These are phyloP conservation scores for Steinernema hermaphroditum DNA, from an alignment of 2,888 invertebrate species.

Conservation along the genomic window DNA sequence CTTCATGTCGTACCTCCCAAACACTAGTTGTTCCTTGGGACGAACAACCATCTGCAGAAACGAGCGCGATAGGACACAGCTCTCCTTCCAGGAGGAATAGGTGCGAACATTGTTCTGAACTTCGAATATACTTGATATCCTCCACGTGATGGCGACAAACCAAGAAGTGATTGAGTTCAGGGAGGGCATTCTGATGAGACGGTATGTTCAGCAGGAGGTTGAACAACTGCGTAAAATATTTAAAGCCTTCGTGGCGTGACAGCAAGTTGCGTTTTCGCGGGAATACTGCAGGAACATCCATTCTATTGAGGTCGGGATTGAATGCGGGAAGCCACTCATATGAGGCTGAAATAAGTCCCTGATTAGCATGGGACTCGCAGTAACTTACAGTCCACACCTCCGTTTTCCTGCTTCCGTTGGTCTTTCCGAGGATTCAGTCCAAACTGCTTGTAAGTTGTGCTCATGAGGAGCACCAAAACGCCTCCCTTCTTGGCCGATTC, in stretches of 20 bases:
- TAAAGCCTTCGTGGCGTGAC: slow-evolving; percentile 34
- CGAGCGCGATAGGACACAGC: slow-evolving; percentile 86
- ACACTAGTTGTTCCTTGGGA: not conserved
- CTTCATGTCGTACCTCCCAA: not conserved
- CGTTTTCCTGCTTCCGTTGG: not conserved
- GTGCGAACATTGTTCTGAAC: slow-evolving; percentile 37
- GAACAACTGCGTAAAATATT: slow-evolving; percentile 33
- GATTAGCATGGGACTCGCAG: not conserved
- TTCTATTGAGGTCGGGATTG: slow-evolving; percentile 92
- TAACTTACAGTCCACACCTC: not conserved
- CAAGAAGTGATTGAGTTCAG: not conserved
- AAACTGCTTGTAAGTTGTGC: not conserved
- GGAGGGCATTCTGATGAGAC: not conserved
- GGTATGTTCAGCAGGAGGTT: slow-evolving; percentile 4
- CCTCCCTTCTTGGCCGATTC: not conserved
- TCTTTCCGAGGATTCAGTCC: not conserved
- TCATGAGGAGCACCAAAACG: not conserved
- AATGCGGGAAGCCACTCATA: slow-evolving; percentile 76
- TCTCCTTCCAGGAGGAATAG: slow-evolving; percentile 35
- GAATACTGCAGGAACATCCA: slow-evolving; percentile 93
- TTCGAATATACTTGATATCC: not conserved
- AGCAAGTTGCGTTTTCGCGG: slow-evolving; percentile 76
- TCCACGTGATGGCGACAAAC: not conserved
- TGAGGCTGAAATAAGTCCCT: slow-evolving; percentile 39
- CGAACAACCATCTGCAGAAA: slow-evolving; percentile 73